A percentile compares a stretch with the other conserved stretches of the same genome.
Conservation (phyloP, 2,113 vertebrate species). For the Pygoscelis antarcticus region DNA sequence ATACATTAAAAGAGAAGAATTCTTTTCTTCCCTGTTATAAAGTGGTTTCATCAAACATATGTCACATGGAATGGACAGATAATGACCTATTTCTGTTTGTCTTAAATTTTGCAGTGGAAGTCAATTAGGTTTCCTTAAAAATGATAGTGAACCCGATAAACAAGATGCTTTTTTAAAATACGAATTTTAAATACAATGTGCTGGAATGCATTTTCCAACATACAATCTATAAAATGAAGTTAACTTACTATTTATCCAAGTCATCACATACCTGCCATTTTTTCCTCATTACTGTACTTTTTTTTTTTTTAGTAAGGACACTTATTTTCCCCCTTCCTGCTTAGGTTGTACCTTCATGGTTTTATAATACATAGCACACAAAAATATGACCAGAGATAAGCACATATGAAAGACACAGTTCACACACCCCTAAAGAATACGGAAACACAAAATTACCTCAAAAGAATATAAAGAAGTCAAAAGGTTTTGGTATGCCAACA, state of each 20-base stretch:
- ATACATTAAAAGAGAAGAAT: background rate
- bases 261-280: background rate
- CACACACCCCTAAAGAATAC: background rate
- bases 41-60: background rate
- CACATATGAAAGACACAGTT: background rate
- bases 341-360: background rate
- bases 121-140: slow-evolving; percentile 30
- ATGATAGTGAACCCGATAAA: background rate
- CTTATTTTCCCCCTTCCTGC: background rate
- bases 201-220: background rate
- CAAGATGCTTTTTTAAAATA: background rate
- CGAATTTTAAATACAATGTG: background rate
- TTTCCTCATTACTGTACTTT: background rate
- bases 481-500: background rate
- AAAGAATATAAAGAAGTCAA: background rate
- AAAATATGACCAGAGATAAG: background rate
- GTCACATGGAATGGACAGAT: background rate
- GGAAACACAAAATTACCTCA: background rate
- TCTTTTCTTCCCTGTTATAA: background rate
- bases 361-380: background rate
- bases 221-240: background rate
- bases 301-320: background rate
- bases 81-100: background rate
- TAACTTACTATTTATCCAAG: background rate
- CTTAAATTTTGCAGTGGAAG: background rate